These are phyloP conservation scores for Ectropis grisescens DNA, from an alignment of 1,140 invertebrate genomes.

Conservation along the genomic window DNA sequence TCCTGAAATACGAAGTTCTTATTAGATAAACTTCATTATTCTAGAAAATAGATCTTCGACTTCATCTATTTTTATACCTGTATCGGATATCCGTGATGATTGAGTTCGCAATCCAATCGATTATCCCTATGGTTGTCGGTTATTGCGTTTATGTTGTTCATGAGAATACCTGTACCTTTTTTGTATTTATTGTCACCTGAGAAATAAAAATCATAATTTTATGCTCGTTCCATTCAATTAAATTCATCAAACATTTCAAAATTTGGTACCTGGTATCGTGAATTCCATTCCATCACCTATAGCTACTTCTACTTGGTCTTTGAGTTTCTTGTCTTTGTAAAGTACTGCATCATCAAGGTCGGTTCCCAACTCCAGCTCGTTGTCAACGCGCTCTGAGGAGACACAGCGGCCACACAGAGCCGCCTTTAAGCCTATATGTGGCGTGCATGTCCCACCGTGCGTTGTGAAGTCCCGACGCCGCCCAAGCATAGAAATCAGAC, in stretches of 20 bases:
- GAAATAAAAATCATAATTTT: conserved; percentile 20
- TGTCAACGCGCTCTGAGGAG: conserved; percentile 74
- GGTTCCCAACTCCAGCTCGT: conserved; percentile 74
- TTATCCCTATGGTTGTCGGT: conserved; percentile 81
- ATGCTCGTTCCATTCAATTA: background rate
- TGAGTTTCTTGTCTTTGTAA: conserved; percentile 88
- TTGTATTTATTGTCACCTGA: conserved; percentile 81
- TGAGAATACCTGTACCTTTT: conserved; percentile 79
- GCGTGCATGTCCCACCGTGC: conserved; percentile 34
- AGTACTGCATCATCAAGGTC: conserved; percentile 88
- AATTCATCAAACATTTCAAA: no score
- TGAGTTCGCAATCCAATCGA: conserved; percentile 80
- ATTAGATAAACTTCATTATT: conserved; percentile 1
- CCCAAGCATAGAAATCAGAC: conserved; percentile 67
- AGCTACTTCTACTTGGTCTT: conserved; percentile 89
- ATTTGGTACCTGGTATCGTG: conserved; percentile 84
- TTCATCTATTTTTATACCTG: conserved; percentile 45
- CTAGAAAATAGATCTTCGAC: background rate
- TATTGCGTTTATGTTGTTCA: conserved; percentile 80
- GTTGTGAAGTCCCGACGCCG: conserved; percentile 23
- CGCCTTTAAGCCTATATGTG: conserved; percentile 67
- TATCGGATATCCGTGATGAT: conserved; percentile 76
- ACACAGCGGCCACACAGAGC: conserved; percentile 74
- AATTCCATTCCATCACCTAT: conserved; percentile 93
- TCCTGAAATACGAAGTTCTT: conserved; percentile 55